These are phyloP conservation scores for Thalpophila matura DNA, from an alignment of 2,888 invertebrate species.

Conservation along the genomic window DNA sequence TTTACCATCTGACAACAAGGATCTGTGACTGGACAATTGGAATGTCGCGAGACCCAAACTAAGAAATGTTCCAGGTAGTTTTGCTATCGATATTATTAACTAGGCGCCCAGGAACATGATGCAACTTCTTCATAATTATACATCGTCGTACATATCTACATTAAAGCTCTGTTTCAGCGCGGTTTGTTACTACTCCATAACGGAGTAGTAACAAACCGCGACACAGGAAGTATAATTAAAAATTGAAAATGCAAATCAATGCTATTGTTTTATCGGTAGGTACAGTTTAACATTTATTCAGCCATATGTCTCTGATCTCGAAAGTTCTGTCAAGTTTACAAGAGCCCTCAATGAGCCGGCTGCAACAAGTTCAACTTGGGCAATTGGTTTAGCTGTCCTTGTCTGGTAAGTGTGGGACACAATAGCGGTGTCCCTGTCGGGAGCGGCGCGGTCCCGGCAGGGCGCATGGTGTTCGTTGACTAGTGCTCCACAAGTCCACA, in stretches of 20 bases:
- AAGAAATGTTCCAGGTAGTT: constrained; percentile 15
- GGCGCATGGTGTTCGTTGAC: constrained; percentile 34
- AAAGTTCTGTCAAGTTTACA: constrained; percentile 29
- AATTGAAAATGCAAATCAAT: background rate
- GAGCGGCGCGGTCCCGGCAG: constrained; percentile 15
- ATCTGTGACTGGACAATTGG: too few relatives aligned
- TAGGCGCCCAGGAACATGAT: constrained; percentile 41
- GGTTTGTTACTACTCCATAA: too few relatives aligned
- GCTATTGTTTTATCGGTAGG: background rate
- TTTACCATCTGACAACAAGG: background rate
- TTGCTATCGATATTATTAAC: constrained; percentile 12
- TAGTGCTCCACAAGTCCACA: constrained; percentile 12
- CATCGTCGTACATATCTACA: constrained; percentile 43
- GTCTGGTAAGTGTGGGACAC: constrained; percentile 41
- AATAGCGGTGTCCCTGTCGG: constrained; percentile 63
- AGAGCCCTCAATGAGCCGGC: constrained; percentile 42
- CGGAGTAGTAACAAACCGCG: constrained; percentile 4
- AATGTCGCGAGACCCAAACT: background rate
- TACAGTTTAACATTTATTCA: constrained; percentile 5
- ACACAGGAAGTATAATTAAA: constrained; percentile 10
- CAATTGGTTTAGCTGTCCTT: constrained; percentile 62
- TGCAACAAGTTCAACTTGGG: constrained; percentile 53
- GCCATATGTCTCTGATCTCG: background rate
- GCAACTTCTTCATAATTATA: constrained; percentile 39
- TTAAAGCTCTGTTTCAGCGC: too few relatives aligned